Base-by-base conservation (phyloP, 1,140 invertebrate genomes). In the Diabrotica virgifera region DNA sequence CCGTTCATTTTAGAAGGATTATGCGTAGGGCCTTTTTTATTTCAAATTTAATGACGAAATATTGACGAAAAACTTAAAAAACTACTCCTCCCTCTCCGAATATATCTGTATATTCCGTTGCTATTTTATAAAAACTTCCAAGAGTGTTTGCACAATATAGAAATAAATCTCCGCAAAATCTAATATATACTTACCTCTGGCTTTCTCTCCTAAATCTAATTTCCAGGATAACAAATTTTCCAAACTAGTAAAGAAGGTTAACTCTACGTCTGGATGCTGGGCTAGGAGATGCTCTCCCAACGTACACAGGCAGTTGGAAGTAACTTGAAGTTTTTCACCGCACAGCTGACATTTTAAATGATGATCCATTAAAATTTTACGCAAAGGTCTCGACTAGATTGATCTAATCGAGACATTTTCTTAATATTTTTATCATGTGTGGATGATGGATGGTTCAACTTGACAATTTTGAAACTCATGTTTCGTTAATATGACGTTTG, bases 211-310 rank as follows among this genome's bases (percentile, higher is more conserved):
- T 53, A 8, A 8, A 53, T 53, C 7, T n/a, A 13, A 12, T 36
- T 57, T 57, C 11, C 9, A 36, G 8, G 35, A 36, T 8, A 57
- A 55, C 36, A 11, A n/a, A 50, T 51, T 38, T 13, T 70, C 57
- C 11, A 70, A 54, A 35, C 58, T 59, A 5, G 68, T 59, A 64
- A 70, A 74, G 59, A 72, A 70, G 4, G 65, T 66, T 60, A 74
- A 62, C 51, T 70, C 67, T n/a, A 65, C 51, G 6, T 72, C 55
- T 52, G 72, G 72, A 60, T 74, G 72, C 14, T 72, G 66, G 38
- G 54, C 57, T 7, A 74, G 53, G 9, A 74, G 59, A 58, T 74
- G 72, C 46, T 62, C 62, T 0, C 68, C 72, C 62, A 72, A 67
- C 12, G 65, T 61, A 36, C 62, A 63, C 11, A 67, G 63, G 36